A percentile compares a stretch with the other conserved stretches of the same genome.
These are phyloP conservation scores for Polypterus bichir DNA, from an alignment of 2,113 vertebrate genomes.

Conservation along the genomic window DNA sequence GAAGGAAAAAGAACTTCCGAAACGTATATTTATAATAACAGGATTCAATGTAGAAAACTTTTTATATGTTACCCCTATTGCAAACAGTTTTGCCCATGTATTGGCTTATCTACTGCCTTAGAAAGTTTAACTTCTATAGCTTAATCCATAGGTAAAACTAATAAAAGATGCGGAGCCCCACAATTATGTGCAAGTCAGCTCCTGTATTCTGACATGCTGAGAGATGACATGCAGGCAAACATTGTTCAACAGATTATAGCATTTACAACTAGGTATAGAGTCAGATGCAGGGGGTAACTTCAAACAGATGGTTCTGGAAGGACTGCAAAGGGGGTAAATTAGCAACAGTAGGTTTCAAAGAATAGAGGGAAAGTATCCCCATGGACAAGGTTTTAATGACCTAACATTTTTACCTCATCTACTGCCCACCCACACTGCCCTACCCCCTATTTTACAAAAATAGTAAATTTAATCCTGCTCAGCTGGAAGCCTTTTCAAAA, in stretches of 20 bases:
- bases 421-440: background rate
- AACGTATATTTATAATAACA: too few relatives aligned
- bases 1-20: too few relatives aligned
- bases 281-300: slow-evolving; percentile 40
- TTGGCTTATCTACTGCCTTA: slow-evolving; percentile 15
- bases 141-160: slow-evolving; percentile 16
- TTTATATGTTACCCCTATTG: too few relatives aligned
- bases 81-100: slow-evolving; percentile 11
- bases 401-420: slow-evolving; percentile 35
- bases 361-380: slow-evolving; percentile 38
- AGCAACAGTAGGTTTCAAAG: slow-evolving; percentile 27
- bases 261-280: slow-evolving; percentile 50
- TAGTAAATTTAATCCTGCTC: slow-evolving; percentile 55
- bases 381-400: slow-evolving; percentile 33
- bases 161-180: slow-evolving; percentile 3
- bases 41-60: too few relatives aligned
- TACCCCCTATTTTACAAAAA: background rate
- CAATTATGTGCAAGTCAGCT: slow-evolving; percentile 5
- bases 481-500: slow-evolving; percentile 47
- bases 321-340: slow-evolving; percentile 26
- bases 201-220: slow-evolving; percentile 40
- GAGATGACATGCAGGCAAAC: slow-evolving; percentile 43
- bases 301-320: slow-evolving; percentile 48
- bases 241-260: slow-evolving; percentile 50
- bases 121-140: slow-evolving; percentile 7